phyloP scores from a whole-genome alignment of 2,797 vertebrate genomes.

The Mionectes olivaceus region DNA sequence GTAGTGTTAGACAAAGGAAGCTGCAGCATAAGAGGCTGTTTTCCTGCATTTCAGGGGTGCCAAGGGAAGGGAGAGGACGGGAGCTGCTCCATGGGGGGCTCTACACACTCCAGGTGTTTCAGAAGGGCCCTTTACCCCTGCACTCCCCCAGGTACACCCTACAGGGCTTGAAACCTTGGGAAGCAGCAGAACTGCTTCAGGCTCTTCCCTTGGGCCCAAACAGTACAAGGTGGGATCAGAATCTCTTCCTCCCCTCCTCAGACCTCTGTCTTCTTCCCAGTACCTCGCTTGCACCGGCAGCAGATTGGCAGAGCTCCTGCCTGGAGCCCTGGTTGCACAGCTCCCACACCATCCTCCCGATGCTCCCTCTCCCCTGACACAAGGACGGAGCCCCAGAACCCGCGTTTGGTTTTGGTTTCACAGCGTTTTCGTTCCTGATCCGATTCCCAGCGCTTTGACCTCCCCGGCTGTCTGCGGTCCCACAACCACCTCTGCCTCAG shows the following conservation, averaged over 20 bases:
- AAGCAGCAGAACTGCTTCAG: not conserved
- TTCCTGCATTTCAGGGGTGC: not conserved
- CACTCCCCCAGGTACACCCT: accelerated
- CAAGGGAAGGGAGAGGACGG: not conserved
- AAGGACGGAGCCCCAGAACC: not conserved
- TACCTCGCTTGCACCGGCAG: accelerated
- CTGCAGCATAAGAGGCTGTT: not conserved
- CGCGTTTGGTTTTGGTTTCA: not conserved
- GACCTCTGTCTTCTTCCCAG: not conserved
- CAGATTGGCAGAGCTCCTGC: accelerated
- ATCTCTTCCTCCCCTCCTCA: not conserved
- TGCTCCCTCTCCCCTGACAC: not conserved
- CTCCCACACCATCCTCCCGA: accelerated
- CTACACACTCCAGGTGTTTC: not conserved
- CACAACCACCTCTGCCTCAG: not conserved
- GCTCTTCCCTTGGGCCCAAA: not conserved
- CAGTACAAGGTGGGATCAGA: not conserved
- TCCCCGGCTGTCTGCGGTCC: not conserved
- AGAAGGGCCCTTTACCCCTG: not conserved
- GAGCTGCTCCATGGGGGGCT: not conserved
- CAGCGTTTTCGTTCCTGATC: not conserved
- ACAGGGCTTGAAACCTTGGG: not conserved
- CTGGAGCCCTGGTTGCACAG: not conserved
- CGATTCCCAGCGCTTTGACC: accelerated
- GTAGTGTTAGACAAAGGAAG: accelerated